Conservation (phyloP, 1,140 invertebrate genomes). For the Teleopsis dalmanni region DNA sequence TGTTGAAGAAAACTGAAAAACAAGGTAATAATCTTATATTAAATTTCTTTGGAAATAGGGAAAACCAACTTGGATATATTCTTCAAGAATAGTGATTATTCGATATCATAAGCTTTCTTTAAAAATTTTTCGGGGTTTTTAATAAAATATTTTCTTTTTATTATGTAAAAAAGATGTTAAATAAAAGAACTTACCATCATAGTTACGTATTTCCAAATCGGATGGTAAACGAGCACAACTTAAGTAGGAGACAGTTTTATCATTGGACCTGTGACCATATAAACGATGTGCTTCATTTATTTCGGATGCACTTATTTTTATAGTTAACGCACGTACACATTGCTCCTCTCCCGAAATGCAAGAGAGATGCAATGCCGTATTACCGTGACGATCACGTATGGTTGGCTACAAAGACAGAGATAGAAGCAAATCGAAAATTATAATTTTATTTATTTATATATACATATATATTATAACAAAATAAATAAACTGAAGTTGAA, state of each 20-base stretch:
- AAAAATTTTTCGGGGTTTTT: neutral
- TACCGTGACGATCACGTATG: constrained; percentile 54
- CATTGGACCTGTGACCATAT: constrained; percentile 36
- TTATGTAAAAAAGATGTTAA: constrained; percentile 6
- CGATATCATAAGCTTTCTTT: too few species aligned
- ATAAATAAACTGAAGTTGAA: neutral
- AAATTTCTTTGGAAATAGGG: neutral
- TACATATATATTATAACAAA: neutral
- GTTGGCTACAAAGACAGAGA: constrained; percentile 38
- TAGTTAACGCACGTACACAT: constrained; percentile 57
- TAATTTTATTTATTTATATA: neutral
- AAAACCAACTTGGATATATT: too few species aligned
- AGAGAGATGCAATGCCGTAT: constrained; percentile 64
- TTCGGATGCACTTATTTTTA: constrained; percentile 51
- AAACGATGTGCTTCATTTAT: constrained; percentile 44
- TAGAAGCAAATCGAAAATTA: neutral
- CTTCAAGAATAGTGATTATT: too few species aligned
- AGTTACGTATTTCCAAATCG: constrained; percentile 66
- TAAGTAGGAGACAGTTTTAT: constrained; percentile 34
- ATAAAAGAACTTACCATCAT: constrained; percentile 58
- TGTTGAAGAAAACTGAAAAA: neutral
- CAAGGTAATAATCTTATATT: neutral
- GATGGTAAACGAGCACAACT: constrained; percentile 48
- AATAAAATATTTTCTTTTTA: neutral
- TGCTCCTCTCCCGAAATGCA: constrained; percentile 55